Evolutionary conservation across 2,797 vertebrate species (phyloP), one percentile per base, ranked within the genome.

Genomic region (Brachyrhaphis roseni): DNA sequence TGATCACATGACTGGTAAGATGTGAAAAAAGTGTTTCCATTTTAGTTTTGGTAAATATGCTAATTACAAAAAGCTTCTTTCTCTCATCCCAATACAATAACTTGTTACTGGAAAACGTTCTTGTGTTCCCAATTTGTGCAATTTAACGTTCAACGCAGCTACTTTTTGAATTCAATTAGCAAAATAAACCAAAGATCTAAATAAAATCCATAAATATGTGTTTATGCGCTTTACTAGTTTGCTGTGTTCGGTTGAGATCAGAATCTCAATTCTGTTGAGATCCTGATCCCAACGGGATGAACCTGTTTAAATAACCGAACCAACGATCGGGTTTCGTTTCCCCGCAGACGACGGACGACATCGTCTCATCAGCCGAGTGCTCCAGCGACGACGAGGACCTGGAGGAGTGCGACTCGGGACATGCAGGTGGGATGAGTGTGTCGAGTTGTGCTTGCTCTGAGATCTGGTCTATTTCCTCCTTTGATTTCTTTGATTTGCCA

Each of bases 321-420:
- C 8, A 43, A 43, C 5, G 5, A n/a, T 5, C 74, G 70, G 75
- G 51, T 86, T 20, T 82, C 20, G 13, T 81, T 15, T 79, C 79
- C 59, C 89, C 10, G 1, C 93, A 99, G 97, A 98, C 97, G 28
- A 98, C 98, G 55, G 98, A 99, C 91, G 98, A 99, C 93, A 97
- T 99, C 0, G 98, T 99, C 79, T 98, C 98, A 8, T 99, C 98
- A 28, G 98, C 98, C 11, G 98, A 99, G 93, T 99, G 98, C 94
- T 98, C 98, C 89, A 99, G 98, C n/a, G 98, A 99, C 39, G 98
- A 99, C 73, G 98, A 99, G 95, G 98, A 99, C 94, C 96, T 99
- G 91, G 97, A 98, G 81, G 98, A 99, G 94, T 99, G 98, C 93
- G 98, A 99, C 73, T 97, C 97, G 1, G 98, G 97, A 96, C 95